Percentiles rank a stretch among this genome's conserved stretches.
Evolutionary conservation across 1,140 invertebrate species (phyloP).

Genomic region (Vollenhovia emeryi): DNA sequence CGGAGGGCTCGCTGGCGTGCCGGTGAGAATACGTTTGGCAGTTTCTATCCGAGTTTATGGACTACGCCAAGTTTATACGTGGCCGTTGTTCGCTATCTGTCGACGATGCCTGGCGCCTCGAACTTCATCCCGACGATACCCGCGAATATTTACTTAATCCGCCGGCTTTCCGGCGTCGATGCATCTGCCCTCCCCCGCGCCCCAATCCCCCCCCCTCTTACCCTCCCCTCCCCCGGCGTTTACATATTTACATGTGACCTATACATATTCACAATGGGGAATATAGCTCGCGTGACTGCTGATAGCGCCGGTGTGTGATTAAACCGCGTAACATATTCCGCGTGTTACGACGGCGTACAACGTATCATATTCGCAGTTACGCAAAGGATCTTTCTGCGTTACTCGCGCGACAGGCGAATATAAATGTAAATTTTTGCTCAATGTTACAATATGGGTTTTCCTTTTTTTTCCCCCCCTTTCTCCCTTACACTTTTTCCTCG

Average conservation of each 20-base stretch:
- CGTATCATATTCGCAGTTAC: conserved; percentile 10
- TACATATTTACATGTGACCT: conserved; percentile 48
- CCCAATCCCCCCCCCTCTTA: too few relatives aligned
- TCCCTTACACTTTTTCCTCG: too few relatives aligned
- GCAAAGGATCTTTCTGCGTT: background rate
- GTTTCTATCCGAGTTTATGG: conserved; percentile 55
- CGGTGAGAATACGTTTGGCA: conserved; percentile 52
- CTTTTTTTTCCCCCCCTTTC: background rate
- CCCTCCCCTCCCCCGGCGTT: background rate
- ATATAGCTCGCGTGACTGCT: conserved; percentile 46
- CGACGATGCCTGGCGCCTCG: background rate
- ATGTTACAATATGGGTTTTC: background rate
- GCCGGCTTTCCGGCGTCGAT: background rate
- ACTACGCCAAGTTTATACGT: conserved; percentile 38
- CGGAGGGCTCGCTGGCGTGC: background rate
- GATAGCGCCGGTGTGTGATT: conserved; percentile 35
- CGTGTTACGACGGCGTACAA: background rate
- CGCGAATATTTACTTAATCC: conserved; percentile 52
- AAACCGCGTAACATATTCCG: conserved; percentile 28
- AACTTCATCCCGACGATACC: conserved; percentile 26
- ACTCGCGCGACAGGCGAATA: background rate
- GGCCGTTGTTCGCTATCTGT: conserved; percentile 15
- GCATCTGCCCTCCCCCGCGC: too few relatives aligned
- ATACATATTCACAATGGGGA: conserved; percentile 48
- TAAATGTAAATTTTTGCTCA: background rate